These are phyloP conservation scores for Myotis lucifugus DNA, from an alignment of 2,113 vertebrate species.

Conservation along the genomic window DNA sequence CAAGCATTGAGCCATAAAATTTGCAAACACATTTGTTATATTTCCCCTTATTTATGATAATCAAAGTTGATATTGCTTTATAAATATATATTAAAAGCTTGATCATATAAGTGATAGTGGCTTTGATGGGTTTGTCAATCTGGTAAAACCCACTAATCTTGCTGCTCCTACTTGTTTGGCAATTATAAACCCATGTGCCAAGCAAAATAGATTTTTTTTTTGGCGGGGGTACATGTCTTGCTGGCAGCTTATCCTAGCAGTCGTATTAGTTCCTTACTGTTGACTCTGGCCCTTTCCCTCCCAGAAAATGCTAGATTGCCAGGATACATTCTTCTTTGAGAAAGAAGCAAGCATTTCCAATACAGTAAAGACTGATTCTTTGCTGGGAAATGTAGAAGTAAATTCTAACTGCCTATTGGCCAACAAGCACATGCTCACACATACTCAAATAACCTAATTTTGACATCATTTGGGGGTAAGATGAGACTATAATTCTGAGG, in stretches of 20 bases:
- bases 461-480: not conserved
- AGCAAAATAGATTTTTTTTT: slow-evolving; percentile 45
- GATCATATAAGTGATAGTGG: slow-evolving; percentile 48
- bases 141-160: slow-evolving; percentile 21
- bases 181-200: slow-evolving; percentile 30
- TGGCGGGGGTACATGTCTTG: not conserved
- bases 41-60: slow-evolving; percentile 38
- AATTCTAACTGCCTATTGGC: slow-evolving; percentile 17
- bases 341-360: slow-evolving; percentile 31
- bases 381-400: not conserved
- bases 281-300: slow-evolving; percentile 40
- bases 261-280: not conserved
- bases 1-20: not conserved
- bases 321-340: not conserved
- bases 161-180: slow-evolving; percentile 50
- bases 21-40: slow-evolving; percentile 52
- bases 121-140: not conserved
- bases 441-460: not conserved
- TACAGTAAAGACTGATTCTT: not conserved
- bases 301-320: slow-evolving; percentile 31
- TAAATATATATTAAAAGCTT: slow-evolving; percentile 19
- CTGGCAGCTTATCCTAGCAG: slow-evolving; percentile 26
- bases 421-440: not conserved
- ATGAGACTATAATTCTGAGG: not conserved
- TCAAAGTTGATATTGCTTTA: slow-evolving; percentile 56